Base-by-base conservation (phyloP, 2,888 invertebrate genomes). In the Neoaliturus tenellus region DNA sequence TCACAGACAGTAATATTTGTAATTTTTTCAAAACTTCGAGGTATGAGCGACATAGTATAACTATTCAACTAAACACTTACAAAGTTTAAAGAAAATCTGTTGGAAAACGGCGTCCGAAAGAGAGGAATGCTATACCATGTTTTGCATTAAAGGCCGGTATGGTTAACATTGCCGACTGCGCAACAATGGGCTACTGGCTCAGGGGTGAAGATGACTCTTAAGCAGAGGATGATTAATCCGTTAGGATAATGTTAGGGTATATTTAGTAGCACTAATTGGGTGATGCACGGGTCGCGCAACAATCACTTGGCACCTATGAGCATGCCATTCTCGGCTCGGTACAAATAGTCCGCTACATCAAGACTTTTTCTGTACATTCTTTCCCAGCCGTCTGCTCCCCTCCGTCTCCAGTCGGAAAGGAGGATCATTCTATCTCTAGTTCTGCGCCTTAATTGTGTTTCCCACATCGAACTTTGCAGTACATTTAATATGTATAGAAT, bases 251-350 rank as follows among this genome's bases (percentile, higher is more conserved):
- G 69, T 69, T 69, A 69, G 41, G 39, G 6, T 75, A 75, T 75
- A 75, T 75, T 39, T 75, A 75, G 75, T 75, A 44, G 28, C 75
- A 75, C 75, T 75, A 75, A 75, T 75, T 75, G 75, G 35, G 75
- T 44, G 39, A 75, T 75, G 41, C 39, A 75, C 48, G 75, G 75
- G 75, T 28, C 25, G 28, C 41, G n/a, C 28, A 39, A 48, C 75
- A 75, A 44, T 41, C 75, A 44, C 39, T 44, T 75, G 75, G 75
- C 75, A 44, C 75, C 23, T 41, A 28, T 44, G 35, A 3, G n/a
- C 48, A 75, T 75, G 75, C 75, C 75, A 75, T 75, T 75, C 75
- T 48, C 2, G 28, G 20, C 44, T 28, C 75, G 75, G 75, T 75
- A 75, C 75, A 75, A 75, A 75, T 75, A 75, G 75, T 75, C 71